A percentile compares a stretch with the other conserved stretches of the same genome.
Conservation (phyloP, 2,113 vertebrate species). For the Proterorhinus semilunaris region DNA sequence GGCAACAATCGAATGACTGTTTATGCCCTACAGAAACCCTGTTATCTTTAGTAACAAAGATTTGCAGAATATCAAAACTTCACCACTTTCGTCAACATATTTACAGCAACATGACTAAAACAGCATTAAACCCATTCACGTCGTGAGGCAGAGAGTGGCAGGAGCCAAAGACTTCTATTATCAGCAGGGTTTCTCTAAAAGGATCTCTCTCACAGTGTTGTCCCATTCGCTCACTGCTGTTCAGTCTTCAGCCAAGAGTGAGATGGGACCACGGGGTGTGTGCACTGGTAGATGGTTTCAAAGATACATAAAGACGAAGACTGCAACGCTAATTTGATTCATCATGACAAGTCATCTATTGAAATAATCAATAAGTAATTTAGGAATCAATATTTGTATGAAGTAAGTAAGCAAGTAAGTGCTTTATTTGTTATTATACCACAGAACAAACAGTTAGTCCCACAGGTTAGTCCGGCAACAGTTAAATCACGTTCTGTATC, state of each 20-base stretch:
- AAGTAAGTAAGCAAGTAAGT: too few relatives aligned
- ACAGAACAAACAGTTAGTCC: too few relatives aligned
- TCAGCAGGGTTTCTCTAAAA: slow-evolving; percentile 67
- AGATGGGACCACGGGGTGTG: background rate
- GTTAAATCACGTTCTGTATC: too few relatives aligned
- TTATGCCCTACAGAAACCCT: background rate
- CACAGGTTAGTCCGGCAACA: too few relatives aligned
- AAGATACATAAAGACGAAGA: slow-evolving; percentile 22
- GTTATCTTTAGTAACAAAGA: background rate
- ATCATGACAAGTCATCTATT: too few relatives aligned
- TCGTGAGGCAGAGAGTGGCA: slow-evolving; percentile 49
- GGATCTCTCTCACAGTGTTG: slow-evolving; percentile 58
- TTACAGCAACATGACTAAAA: slow-evolving; percentile 27
- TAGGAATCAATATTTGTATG: too few relatives aligned
- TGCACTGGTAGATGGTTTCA: background rate
- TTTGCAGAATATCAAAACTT: background rate
- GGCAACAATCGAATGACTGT: background rate
- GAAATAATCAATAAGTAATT: too few relatives aligned
- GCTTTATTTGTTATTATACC: too few relatives aligned
- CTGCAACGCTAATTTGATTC: too few relatives aligned
- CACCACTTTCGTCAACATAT: background rate
- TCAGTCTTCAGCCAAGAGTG: slow-evolving; percentile 50
- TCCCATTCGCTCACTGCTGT: slow-evolving; percentile 51
- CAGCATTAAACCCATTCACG: slow-evolving; percentile 45
- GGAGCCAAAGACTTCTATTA: slow-evolving; percentile 71